phyloP scores from a whole-genome alignment of 2,113 vertebrate species.

The Meles meles region DNA sequence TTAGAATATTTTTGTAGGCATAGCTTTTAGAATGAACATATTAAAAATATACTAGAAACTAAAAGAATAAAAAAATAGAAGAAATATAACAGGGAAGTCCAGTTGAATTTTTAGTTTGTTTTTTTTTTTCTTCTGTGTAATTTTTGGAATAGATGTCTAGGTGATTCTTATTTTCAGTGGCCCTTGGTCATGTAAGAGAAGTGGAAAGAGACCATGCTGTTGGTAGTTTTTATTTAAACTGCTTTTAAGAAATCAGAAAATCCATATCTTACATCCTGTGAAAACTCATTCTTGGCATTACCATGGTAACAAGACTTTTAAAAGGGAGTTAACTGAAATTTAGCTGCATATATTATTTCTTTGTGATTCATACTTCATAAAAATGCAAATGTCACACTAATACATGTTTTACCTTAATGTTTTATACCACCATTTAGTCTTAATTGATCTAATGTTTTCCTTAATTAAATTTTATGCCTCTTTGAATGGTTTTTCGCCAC shows the following conservation, averaged over 20 bases:
- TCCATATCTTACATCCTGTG: conserved; percentile 83
- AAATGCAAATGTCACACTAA: conserved; percentile 87
- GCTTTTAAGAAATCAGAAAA: conserved; percentile 81
- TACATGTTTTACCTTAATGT: conserved; percentile 86
- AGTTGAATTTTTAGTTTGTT: not conserved
- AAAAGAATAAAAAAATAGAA: conserved; percentile 41
- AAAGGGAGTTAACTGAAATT: conserved; percentile 86
- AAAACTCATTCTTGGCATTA: conserved; percentile 84
- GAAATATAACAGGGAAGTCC: conserved; percentile 1
- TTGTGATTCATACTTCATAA: conserved; percentile 87
- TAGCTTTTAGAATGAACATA: conserved; percentile 50
- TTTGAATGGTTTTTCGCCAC: conserved; percentile 72
- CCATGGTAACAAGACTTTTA: conserved; percentile 88
- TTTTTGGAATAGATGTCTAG: conserved; percentile 58
- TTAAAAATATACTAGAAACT: conserved; percentile 63
- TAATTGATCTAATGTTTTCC: conserved; percentile 84
- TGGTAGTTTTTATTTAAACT: conserved; percentile 84
- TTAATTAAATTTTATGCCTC: conserved; percentile 83
- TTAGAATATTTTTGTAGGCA: conserved; percentile 70
- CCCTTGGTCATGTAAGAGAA: conserved; percentile 80
- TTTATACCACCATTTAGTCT: conserved; percentile 81
- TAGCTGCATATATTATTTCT: conserved; percentile 86
- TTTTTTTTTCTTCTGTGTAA: conserved; percentile 45
- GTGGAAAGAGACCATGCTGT: conserved; percentile 78
- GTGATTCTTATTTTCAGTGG: conserved; percentile 79